phyloP scores from a whole-genome alignment of 2,888 invertebrate species.

The Steromphala cineraria region DNA sequence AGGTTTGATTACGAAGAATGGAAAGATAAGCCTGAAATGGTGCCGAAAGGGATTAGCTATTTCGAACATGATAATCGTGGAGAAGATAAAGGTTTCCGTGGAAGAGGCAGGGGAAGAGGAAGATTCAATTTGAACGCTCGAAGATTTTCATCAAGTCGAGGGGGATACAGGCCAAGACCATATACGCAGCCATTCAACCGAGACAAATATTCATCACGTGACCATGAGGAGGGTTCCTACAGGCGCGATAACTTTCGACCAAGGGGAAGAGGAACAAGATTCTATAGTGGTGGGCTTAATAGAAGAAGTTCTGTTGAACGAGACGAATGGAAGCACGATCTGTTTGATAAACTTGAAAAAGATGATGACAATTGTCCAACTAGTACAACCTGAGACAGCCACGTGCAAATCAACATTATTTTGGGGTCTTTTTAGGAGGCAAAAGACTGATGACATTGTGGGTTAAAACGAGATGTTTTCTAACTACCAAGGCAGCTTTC shows the following conservation, averaged over 20 bases:
- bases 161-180: too few relatives aligned
- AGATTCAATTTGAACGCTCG: neutral
- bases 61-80: constrained; percentile 42
- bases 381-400: neutral
- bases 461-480: too few relatives aligned
- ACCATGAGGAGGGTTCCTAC: neutral
- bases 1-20: constrained; percentile 57
- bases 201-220: too few relatives aligned
- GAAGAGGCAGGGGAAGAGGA: neutral
- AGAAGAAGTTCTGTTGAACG: neutral
- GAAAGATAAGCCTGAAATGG: constrained; percentile 63
- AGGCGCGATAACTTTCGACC: too few relatives aligned
- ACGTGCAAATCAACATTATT: too few relatives aligned
- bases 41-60: constrained; percentile 65
- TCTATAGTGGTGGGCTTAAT: too few relatives aligned
- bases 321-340: constrained; percentile 57
- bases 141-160: too few relatives aligned
- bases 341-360: constrained; percentile 47
- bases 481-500: too few relatives aligned
- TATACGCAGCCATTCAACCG: too few relatives aligned
- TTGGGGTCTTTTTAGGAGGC: too few relatives aligned
- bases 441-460: too few relatives aligned
- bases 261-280: too few relatives aligned
- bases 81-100: neutral
- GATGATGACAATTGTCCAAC: constrained; percentile 37